Evolutionary conservation across 2,797 vertebrate genomes (phyloP).

Genomic region (Phrynocephalus forsythii): DNA sequence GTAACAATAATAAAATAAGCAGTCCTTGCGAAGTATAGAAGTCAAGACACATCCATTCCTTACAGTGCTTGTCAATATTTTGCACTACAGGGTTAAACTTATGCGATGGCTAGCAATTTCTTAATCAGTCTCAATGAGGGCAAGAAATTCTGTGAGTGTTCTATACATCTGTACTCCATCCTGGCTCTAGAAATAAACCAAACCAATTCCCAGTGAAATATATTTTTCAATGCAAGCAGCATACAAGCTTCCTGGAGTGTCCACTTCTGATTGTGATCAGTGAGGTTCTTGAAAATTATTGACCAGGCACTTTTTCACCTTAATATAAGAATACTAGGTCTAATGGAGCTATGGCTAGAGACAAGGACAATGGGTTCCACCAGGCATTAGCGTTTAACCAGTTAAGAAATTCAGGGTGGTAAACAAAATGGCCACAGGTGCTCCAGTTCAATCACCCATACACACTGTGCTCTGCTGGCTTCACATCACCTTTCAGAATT

Average conservation of each 20-base stretch:
- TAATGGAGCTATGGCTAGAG: not conserved
- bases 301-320: not conserved
- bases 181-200: too few relatives aligned
- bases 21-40: too few relatives aligned
- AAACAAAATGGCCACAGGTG: not conserved
- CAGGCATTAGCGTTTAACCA: not conserved
- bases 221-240: not conserved
- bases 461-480: not conserved
- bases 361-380: not conserved
- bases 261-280: not conserved
- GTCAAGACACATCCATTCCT: too few relatives aligned
- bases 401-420: conserved; percentile 16
- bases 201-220: too few relatives aligned
- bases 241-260: not conserved
- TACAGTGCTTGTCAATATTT: too few relatives aligned
- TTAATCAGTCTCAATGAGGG: too few relatives aligned
- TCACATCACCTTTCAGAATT: conserved; percentile 28
- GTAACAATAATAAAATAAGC: too few relatives aligned
- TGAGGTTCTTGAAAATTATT: not conserved
- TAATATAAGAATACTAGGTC: not conserved
- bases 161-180: too few relatives aligned
- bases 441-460: not conserved
- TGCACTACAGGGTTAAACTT: too few relatives aligned
- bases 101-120: too few relatives aligned
- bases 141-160: too few relatives aligned